A percentile compares a stretch with the other conserved stretches of the same genome.
Evolutionary conservation across 2,888 invertebrate genomes (phyloP).

Genomic region (Coelinius sp.): DNA sequence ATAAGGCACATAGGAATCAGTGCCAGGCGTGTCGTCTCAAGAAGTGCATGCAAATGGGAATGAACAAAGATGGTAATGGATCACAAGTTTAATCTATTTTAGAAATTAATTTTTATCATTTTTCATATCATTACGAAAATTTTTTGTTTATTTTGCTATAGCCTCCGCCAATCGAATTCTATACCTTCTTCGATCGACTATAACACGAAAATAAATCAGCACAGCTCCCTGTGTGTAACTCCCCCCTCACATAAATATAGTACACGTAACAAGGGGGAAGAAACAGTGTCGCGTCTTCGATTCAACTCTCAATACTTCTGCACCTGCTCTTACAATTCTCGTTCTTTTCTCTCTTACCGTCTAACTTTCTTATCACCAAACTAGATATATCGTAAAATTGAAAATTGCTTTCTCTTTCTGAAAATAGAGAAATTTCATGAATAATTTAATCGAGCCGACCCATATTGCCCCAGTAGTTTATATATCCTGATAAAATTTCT

Average conservation of each 20-base stretch:
- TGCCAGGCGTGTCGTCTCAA: constrained; percentile 98
- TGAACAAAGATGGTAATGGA: constrained; percentile 99
- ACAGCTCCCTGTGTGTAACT: background rate
- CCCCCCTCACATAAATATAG: background rate
- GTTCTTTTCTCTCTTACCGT: constrained; percentile 43
- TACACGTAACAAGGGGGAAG: background rate
- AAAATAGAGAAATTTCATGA: too few species aligned
- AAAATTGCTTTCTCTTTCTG: too few species aligned
- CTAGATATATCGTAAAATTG: constrained; percentile 55
- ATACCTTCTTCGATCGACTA: background rate
- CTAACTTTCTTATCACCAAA: constrained; percentile 68
- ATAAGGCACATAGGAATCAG: constrained; percentile 99
- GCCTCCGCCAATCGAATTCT: too few species aligned
- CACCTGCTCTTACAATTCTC: constrained; percentile 30
- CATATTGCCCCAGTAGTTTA: too few species aligned
- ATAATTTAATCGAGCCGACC: too few species aligned
- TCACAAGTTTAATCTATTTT: background rate
- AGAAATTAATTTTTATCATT: background rate
- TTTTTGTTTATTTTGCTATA: too few species aligned
- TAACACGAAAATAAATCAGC: background rate
- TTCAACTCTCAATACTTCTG: constrained; percentile 42
- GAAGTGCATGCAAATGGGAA: constrained; percentile 98
- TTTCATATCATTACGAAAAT: too few species aligned
- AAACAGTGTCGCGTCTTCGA: background rate
- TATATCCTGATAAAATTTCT: too few species aligned